A percentile compares a stretch with the other conserved stretches of the same genome.
phyloP scores from a whole-genome alignment of 2,113 vertebrate genomes.

The Ochotona curzoniae region DNA sequence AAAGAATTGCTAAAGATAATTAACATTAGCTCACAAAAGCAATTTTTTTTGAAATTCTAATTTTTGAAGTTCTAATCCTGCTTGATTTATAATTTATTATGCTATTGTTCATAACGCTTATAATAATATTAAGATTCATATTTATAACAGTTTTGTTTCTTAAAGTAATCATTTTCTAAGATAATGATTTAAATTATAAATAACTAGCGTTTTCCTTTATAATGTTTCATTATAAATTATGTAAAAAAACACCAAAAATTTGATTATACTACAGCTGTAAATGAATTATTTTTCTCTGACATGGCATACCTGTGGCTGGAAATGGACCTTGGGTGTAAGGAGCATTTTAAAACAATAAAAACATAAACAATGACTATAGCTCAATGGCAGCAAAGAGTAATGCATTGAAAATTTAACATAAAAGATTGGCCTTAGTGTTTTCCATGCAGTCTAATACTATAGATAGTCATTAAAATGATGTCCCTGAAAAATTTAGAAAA shows the following conservation, averaged over 20 bases:
- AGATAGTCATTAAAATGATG: conserved; percentile 17
- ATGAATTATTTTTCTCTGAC: neutral
- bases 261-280: neutral
- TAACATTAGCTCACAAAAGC: neutral
- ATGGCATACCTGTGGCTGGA: neutral
- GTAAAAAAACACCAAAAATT: neutral
- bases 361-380: neutral
- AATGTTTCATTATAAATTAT: neutral
- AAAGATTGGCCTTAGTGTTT: neutral
- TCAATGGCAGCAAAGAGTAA: conserved; percentile 4
- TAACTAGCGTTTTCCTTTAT: neutral
- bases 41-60: neutral
- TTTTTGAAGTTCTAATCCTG: neutral
- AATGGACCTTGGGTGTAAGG: neutral
- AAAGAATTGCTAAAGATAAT: conserved; percentile 5
- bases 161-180: neutral
- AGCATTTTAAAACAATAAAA: neutral
- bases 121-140: neutral
- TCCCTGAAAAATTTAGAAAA: conserved; percentile 38
- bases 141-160: neutral
- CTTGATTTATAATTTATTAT: conserved; percentile 16
- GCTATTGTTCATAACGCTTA: neutral
- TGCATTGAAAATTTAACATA: neutral
- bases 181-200: conserved; percentile 1
- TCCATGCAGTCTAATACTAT: neutral